These are phyloP conservation scores for Xanthostigma xanthostigma DNA, from an alignment of 2,888 invertebrate species.

Conservation along the genomic window DNA sequence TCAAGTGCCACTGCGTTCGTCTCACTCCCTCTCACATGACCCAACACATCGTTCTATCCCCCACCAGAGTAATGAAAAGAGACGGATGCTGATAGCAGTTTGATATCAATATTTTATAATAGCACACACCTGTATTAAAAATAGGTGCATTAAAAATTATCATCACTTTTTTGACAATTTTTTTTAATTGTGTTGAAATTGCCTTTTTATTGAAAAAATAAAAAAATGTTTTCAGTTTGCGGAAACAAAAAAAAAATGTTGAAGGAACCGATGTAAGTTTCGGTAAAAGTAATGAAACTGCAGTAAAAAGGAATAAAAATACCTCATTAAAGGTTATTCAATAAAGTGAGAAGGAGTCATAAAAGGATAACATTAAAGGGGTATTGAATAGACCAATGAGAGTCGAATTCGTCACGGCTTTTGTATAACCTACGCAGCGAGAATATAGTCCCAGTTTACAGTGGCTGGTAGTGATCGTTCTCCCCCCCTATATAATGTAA, in stretches of 20 bases:
- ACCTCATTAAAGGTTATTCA: constrained; percentile 1
- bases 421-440: constrained; percentile 25
- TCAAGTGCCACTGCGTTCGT: constrained; percentile 4
- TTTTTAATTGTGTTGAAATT: too few species aligned
- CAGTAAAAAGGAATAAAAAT: too few species aligned
- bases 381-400: constrained; percentile 39
- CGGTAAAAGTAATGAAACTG: background rate
- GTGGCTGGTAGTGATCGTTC: background rate
- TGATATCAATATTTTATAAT: background rate
- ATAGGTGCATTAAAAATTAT: too few species aligned
- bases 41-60: background rate
- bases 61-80: background rate
- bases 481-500: background rate
- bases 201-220: too few species aligned
- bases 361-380: constrained; percentile 21
- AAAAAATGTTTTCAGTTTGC: too few species aligned
- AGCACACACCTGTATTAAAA: too few species aligned
- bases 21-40: background rate
- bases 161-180: too few species aligned
- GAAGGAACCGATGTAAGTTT: background rate
- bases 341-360: constrained; percentile 14
- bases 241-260: too few species aligned
- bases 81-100: too few species aligned
- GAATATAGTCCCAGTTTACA: constrained; percentile 23
- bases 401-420: constrained; percentile 41